A percentile compares a stretch with the other conserved stretches of the same genome.
These are phyloP conservation scores for Falco novaeseelandiae DNA, from an alignment of 2,797 vertebrate genomes.

Conservation along the genomic window DNA sequence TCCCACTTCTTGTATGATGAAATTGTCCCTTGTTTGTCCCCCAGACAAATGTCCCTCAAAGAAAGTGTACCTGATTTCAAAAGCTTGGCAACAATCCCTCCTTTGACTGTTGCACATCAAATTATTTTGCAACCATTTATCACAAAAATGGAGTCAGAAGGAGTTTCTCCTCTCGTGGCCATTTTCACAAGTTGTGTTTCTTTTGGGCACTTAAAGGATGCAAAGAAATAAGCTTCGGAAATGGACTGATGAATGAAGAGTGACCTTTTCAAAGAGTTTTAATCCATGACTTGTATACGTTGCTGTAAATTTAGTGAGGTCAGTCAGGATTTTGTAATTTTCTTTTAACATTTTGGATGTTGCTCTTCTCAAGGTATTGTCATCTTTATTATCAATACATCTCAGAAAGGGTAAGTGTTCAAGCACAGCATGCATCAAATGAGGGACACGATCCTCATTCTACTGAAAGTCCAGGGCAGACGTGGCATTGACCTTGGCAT, in stretches of 20 bases:
- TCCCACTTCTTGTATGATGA: conserved; percentile 26
- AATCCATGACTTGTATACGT: background rate
- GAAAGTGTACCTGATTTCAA: conserved; percentile 52
- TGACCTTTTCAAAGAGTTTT: background rate
- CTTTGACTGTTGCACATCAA: conserved; percentile 23
- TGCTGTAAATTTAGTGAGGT: background rate
- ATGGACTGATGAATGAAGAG: background rate
- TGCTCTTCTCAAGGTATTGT: background rate
- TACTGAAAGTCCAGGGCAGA: background rate
- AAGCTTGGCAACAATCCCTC: conserved; percentile 47
- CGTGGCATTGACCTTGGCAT: background rate
- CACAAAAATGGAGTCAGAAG: background rate
- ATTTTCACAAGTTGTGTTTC: background rate
- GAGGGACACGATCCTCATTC: background rate
- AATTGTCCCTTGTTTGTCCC: conserved; percentile 49
- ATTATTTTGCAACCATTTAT: conserved; percentile 53
- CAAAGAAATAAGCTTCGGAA: background rate
- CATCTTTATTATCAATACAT: background rate
- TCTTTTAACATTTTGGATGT: background rate
- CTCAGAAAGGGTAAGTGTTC: background rate
- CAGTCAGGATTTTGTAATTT: background rate
- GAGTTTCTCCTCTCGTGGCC: background rate
- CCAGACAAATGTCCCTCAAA: conserved; percentile 11
- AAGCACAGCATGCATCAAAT: background rate
- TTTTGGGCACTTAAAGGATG: background rate